phyloP scores from a whole-genome alignment of 2,888 invertebrate genomes.

The Drosophila testacea region DNA sequence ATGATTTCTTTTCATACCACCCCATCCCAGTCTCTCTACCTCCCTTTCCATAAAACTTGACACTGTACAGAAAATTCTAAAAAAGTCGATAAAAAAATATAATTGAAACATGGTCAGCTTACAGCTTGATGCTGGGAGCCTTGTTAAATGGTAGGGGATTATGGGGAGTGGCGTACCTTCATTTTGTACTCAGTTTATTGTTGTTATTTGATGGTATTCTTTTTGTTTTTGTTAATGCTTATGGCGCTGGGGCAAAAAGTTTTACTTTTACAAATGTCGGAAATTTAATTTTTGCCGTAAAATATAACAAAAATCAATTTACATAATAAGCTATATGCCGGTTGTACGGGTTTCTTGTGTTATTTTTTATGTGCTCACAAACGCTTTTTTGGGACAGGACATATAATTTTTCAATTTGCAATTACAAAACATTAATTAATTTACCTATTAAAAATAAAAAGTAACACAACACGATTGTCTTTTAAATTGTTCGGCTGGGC shows the following conservation, averaged over 20 bases:
- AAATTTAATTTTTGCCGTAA: conserved; percentile 43
- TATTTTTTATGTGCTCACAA: neutral
- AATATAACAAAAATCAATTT: conserved; percentile 47
- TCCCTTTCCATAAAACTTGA: conserved; percentile 8
- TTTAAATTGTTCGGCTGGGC: neutral
- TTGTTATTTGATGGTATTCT: conserved; percentile 3
- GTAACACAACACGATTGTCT: neutral
- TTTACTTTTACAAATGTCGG: conserved; percentile 46
- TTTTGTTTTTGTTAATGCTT: conserved; percentile 16
- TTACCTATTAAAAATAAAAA: conserved; percentile 2
- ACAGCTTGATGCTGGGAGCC: conserved; percentile 32
- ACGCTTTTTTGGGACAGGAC: neutral
- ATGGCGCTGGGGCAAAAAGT: conserved; percentile 29
- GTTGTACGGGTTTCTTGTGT: conserved; percentile 16
- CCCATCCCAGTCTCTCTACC: neutral
- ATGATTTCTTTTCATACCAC: conserved; percentile 1
- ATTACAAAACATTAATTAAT: conserved; percentile 14
- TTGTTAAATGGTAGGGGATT: neutral
- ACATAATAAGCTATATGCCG: conserved; percentile 38
- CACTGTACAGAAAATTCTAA: conserved; percentile 25
- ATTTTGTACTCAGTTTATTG: conserved; percentile 10
- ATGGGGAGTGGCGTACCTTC: neutral
- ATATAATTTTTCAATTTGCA: conserved; percentile 19
- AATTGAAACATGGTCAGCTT: conserved; percentile 56
- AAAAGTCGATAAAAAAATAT: conserved; percentile 51